Evolutionary conservation across 1,140 invertebrate species (phyloP), one percentile per base, ranked within the genome.

Genomic region (Radopholus similis): DNA sequence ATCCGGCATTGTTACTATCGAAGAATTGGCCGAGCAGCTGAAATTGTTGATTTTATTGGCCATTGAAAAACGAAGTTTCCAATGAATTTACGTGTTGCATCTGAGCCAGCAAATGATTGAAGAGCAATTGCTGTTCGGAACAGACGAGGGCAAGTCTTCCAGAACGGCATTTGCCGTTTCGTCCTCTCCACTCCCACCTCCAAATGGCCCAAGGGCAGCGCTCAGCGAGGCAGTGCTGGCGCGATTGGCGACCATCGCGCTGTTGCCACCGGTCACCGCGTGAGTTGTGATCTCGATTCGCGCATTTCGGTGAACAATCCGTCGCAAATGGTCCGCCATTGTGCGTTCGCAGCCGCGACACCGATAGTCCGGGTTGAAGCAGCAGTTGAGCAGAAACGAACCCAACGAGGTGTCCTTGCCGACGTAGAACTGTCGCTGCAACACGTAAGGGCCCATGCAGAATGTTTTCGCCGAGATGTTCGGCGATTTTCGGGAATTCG

Each of bases 321-420:
- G 86, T 34, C 94, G 85, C 2, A 92, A 88, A 83, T 98, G 95
- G 51, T 92, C 89, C 35, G 90, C 85, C 87, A 96, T 93, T 2
- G 91, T 88, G 15, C 89, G 88, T 34, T 89, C 87, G 84, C 93
- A 96, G 1, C 87, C 84, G 0, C 90, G 90, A 81, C 95, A 97
- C 34, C 88, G 87, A 80, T 92, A 93, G 1, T 89, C 74, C 42
- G 83, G 73, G 59, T 84, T 81, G 63, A 83, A 83, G 51, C 75
- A 81, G 64, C 65, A 79, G 40, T 74, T 77, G 38, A 64, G 42
- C 34, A 98, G 84, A 83, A 97, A 98, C 68, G 89, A 89, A 42
- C 94, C 95, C 4, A 98, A 83, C 3, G 93, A 90, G 66, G 97
- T 95, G 82, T 98, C 95, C 71, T 94, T 90, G 91, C 97, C 97